phyloP scores from a whole-genome alignment of 2,888 invertebrate species.

The Agrochola lychnidis region DNA sequence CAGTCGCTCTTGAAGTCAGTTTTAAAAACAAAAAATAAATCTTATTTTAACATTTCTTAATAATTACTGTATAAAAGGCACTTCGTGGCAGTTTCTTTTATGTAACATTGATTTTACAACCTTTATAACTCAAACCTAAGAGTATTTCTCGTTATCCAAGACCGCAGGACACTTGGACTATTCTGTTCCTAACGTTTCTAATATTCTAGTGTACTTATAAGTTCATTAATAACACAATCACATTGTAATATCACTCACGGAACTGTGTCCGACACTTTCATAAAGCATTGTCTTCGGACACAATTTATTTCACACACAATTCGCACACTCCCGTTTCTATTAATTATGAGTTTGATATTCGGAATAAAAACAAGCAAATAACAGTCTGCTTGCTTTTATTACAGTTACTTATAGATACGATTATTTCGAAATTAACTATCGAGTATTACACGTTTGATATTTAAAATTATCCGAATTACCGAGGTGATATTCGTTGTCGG shows the following conservation, averaged over 20 bases:
- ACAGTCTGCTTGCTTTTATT: constrained; percentile 80
- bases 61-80: constrained; percentile 87
- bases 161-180: constrained; percentile 63
- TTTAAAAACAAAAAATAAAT: constrained; percentile 65
- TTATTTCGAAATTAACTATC: constrained; percentile 60
- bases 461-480: constrained; percentile 51
- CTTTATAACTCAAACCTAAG: constrained; percentile 81
- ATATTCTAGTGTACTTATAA: constrained; percentile 85
- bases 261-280: constrained; percentile 81
- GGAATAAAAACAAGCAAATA: constrained; percentile 81
- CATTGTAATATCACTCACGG: constrained; percentile 89
- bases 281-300: constrained; percentile 83
- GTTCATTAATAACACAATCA: constrained; percentile 89
- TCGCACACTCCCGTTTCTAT: constrained; percentile 78
- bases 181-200: constrained; percentile 74
- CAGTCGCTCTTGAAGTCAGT: constrained; percentile 82
- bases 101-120: constrained; percentile 82
- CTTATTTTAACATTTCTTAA: constrained; percentile 73
- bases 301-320: constrained; percentile 79
- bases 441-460: constrained; percentile 63
- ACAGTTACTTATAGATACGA: constrained; percentile 54
- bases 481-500: constrained; percentile 59
- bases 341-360: constrained; percentile 78
- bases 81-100: constrained; percentile 89
- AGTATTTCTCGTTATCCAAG: constrained; percentile 81